Conservation (phyloP, 2,888 invertebrate species). For the Sycophila texana region DNA sequence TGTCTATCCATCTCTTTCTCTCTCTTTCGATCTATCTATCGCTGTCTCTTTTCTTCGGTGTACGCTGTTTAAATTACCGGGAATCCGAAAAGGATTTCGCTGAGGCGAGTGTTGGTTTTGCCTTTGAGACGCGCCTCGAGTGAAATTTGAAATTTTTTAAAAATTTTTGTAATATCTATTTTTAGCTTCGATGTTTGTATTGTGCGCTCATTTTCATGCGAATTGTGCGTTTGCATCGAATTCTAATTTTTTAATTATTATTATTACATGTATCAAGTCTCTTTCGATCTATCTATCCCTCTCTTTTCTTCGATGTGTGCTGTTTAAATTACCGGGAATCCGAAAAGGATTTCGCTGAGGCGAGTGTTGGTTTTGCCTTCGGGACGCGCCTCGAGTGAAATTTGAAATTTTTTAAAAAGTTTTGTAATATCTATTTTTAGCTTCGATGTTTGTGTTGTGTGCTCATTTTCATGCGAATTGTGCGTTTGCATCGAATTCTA, state of each 20-base stretch:
- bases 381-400: background rate
- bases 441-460: background rate
- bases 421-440: background rate
- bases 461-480: too few relatives aligned
- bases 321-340: constrained; percentile 8
- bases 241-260: too few relatives aligned
- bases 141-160: background rate
- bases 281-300: background rate
- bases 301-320: background rate
- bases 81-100: constrained; percentile 28
- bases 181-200: background rate
- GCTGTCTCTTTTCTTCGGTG: background rate
- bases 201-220: too few relatives aligned
- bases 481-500: too few relatives aligned
- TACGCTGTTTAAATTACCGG: background rate
- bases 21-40: background rate
- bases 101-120: constrained; percentile 23
- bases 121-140: too few relatives aligned
- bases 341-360: constrained; percentile 28
- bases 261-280: too few relatives aligned
- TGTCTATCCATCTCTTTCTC: background rate
- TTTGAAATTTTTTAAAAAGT: background rate
- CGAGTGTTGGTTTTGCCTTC: constrained; percentile 12
- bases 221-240: too few relatives aligned
- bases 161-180: background rate